phyloP scores from a whole-genome alignment of 2,888 invertebrate genomes.

The Mantis religiosa region DNA sequence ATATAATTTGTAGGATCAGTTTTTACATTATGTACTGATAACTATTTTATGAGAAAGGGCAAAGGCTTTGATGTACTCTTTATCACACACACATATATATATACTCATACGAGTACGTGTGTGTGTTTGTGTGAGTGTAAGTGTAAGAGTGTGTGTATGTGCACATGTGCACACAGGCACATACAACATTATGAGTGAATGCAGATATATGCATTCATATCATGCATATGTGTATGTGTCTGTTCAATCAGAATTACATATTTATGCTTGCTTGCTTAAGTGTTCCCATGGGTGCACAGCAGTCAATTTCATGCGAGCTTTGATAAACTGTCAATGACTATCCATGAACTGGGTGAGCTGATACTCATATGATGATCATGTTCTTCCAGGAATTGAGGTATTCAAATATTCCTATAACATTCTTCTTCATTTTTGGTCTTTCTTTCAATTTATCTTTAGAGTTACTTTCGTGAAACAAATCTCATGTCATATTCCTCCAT shows the following conservation, averaged over 20 bases:
- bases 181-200: not conserved
- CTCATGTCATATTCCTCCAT: not conserved
- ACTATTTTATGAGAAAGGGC: constrained; percentile 28
- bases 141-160: not conserved
- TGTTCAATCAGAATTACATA: not conserved
- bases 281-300: no score
- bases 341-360: not conserved
- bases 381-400: not conserved
- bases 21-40: constrained; percentile 17
- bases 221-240: not conserved
- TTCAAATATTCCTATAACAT: not conserved
- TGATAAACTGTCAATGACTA: not conserved
- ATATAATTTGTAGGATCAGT: constrained; percentile 29
- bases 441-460: not conserved
- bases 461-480: not conserved
- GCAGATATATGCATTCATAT: not conserved
- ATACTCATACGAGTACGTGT: not conserved
- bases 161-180: not conserved
- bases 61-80: constrained; percentile 20
- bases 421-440: not conserved
- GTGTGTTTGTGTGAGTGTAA: not conserved
- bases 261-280: no score
- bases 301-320: not conserved
- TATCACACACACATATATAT: not conserved
- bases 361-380: not conserved